These are phyloP conservation scores for Calidris pugnax DNA, from an alignment of 2,113 vertebrate genomes.

Conservation along the genomic window DNA sequence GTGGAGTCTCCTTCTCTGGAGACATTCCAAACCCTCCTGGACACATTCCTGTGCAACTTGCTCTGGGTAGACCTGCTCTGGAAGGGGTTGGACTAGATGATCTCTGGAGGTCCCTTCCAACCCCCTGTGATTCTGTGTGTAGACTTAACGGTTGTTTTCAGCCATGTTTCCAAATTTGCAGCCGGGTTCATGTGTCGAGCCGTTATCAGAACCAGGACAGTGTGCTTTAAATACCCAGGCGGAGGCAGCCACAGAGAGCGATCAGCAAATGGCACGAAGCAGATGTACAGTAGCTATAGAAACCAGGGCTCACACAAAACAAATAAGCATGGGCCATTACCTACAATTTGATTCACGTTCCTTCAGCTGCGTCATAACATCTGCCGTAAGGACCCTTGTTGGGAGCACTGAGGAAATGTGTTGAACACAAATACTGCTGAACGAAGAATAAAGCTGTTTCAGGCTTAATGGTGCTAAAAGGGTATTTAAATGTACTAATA, in stretches of 20 bases:
- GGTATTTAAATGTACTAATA: conserved; percentile 68
- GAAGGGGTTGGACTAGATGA: too few relatives aligned
- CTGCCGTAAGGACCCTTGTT: conserved; percentile 48
- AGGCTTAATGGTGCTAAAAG: conserved; percentile 60
- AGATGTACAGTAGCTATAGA: conserved; percentile 61
- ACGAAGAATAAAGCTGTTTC: conserved; percentile 59
- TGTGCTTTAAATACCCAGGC: conserved; percentile 38
- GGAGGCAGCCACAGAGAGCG: conserved; percentile 39
- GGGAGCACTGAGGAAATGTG: conserved; percentile 38
- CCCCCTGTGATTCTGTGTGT: too few relatives aligned
- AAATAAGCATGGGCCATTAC: conserved; percentile 66
- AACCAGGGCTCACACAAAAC: conserved; percentile 54
- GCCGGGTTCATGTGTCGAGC: neutral
- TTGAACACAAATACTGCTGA: conserved; percentile 55
- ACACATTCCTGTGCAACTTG: too few relatives aligned
- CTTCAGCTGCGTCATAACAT: conserved; percentile 43
- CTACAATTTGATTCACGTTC: conserved; percentile 55
- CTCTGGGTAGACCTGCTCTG: too few relatives aligned
- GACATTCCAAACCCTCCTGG: too few relatives aligned
- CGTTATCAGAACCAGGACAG: conserved; percentile 6
- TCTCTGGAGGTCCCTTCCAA: too few relatives aligned
- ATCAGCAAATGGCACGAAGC: conserved; percentile 44
- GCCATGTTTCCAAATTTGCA: neutral
- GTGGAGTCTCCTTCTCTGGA: too few relatives aligned
- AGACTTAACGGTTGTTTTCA: conserved; percentile 21